These are phyloP conservation scores for Rhynchopsitta pachyrhyncha DNA, from an alignment of 2,113 vertebrate genomes.

Conservation along the genomic window DNA sequence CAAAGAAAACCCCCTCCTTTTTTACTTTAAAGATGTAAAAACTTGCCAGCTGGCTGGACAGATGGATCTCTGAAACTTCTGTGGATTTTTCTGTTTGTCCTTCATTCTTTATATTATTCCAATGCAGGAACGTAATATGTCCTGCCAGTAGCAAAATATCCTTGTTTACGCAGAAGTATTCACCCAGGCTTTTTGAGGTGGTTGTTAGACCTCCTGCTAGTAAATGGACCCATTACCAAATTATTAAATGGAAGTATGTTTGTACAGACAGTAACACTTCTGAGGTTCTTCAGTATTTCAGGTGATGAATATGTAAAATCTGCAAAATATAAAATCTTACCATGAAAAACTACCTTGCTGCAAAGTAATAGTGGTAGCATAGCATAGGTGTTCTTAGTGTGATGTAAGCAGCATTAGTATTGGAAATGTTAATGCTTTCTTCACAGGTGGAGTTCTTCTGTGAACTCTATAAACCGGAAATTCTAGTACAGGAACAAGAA, in stretches of 20 bases:
- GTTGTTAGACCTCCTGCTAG: neutral
- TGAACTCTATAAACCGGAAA: constrained; percentile 90
- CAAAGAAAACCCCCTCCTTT: neutral
- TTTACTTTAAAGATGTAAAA: neutral
- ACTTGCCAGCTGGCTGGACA: neutral
- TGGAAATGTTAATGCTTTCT: neutral
- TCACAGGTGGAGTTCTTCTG: constrained; percentile 88
- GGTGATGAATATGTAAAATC: neutral
- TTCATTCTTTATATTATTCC: neutral
- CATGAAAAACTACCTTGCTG: neutral
- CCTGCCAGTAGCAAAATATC: neutral
- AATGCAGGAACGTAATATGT: neutral
- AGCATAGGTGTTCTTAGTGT: neutral
- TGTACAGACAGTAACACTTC: neutral
- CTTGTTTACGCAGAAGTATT: neutral
- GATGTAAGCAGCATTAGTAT: neutral
- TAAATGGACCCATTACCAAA: neutral
- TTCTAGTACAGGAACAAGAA: constrained; percentile 83
- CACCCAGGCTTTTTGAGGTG: neutral
- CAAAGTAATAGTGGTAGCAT: neutral
- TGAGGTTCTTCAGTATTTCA: neutral
- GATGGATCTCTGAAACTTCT: neutral
- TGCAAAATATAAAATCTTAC: neutral
- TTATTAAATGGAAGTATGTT: neutral
- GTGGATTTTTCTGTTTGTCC: neutral